Base-by-base conservation (phyloP, 2,113 vertebrate genomes). In the Parotia lawesii region DNA sequence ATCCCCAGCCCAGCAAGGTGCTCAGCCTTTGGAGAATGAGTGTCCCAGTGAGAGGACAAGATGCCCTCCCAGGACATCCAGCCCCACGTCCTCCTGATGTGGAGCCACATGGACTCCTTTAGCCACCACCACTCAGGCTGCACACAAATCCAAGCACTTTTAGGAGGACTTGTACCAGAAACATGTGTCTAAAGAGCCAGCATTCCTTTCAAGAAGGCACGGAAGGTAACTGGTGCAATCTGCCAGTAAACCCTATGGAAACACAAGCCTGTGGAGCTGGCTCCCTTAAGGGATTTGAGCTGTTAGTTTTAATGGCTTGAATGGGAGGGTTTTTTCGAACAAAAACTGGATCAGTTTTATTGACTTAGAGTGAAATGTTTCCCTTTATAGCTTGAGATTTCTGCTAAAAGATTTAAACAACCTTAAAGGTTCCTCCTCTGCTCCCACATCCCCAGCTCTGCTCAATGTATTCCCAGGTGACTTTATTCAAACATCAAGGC, bases 271-370 rank as follows among this genome's bases (percentile, higher is more conserved):
- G 20, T n/a, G 37, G 38, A 79, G 22, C 53, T 93, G 82, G 66
- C 37, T 93, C 74, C 67, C 85, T 53, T 78, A 66, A 80, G 88
- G 79, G 83, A 86, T 93, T 76, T 83, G 82, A 90, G 31, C 40
- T 93, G 60, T 76, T 94, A 87, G 66, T 64, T 94, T 93, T 94
- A 96, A 94, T 65, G 35, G 60, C 33, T 93, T 58, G 27, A 57
- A 95, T 1, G 17, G 10, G 21, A 3, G 8, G 28, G 12, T 5
- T 75, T 85, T 89, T 78, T 64, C 6, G 1, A 87, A 80, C 51
- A 79, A 95, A 95, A 96, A 88, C 60, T 88, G 75, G 50, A 96
- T 96, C 85, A 56, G 87, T 96, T 96, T 94, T 91, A 90, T 85
- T 88, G 79, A 94, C 88, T 88, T 72, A 64, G 54, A 79, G 67